Percentiles rank a stretch among this genome's conserved stretches.
These are phyloP conservation scores for Mormyrops attenuatus DNA, from an alignment of 2,797 vertebrate species.

Conservation along the genomic window DNA sequence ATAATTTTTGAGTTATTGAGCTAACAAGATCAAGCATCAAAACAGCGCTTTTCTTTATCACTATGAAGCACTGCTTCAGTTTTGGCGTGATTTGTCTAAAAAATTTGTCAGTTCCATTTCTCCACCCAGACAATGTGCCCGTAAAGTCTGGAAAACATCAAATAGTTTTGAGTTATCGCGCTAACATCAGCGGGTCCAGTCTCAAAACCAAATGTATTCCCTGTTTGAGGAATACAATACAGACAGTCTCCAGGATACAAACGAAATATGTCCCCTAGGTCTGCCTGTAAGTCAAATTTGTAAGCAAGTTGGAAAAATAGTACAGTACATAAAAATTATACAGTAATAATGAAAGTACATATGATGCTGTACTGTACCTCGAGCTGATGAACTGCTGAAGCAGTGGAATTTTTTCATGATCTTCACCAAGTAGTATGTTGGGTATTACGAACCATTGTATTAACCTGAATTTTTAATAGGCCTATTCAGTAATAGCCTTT, in stretches of 20 bases:
- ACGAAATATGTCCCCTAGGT: neutral
- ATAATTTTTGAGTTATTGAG: neutral
- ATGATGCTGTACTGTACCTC: neutral
- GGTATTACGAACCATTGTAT: neutral
- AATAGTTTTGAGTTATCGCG: neutral
- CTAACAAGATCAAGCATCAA: neutral
- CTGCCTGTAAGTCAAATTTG: neutral
- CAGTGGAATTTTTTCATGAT: neutral
- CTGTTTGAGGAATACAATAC: neutral
- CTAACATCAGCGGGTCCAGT: neutral
- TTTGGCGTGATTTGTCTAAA: neutral
- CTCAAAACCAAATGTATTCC: neutral
- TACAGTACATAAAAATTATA: neutral
- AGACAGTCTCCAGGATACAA: neutral
- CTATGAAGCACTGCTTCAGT: neutral
- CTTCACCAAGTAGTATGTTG: neutral
- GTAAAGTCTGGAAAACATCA: neutral
- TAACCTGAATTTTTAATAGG: neutral
- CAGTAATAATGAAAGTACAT: neutral
- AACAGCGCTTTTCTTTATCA: neutral
- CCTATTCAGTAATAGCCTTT: neutral
- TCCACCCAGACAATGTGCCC: neutral
- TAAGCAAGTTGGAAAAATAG: neutral
- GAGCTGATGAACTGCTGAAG: neutral
- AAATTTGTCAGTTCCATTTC: neutral